Evolutionary conservation across 2,797 vertebrate species (phyloP).

Genomic region (Aphelocoma californica): DNA sequence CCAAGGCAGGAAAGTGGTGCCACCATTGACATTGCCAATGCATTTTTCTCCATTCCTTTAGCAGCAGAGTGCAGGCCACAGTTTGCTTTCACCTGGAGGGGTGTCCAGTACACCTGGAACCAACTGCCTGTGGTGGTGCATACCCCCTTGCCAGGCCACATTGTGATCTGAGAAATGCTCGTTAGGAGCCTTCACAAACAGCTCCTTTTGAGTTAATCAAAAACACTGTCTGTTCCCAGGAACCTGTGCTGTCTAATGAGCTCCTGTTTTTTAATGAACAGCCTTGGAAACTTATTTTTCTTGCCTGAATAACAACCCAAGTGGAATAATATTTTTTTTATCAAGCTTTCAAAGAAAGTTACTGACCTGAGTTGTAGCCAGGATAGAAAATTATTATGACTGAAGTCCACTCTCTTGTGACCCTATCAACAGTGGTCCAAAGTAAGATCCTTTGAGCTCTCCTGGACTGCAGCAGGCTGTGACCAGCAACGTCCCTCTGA

Average conservation of each 20-base stretch:
- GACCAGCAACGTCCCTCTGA: too few species aligned
- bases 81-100: neutral
- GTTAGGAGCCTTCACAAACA: neutral
- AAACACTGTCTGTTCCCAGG: neutral
- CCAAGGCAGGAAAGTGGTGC: neutral
- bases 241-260: neutral
- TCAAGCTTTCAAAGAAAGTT: neutral
- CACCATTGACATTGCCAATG: neutral
- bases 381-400: neutral
- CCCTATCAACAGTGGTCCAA: neutral
- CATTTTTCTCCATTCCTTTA: neutral
- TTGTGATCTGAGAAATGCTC: neutral
- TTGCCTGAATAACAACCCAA: neutral
- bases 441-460: neutral
- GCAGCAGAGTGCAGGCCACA: neutral
- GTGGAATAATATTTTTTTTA: neutral
- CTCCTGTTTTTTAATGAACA: neutral
- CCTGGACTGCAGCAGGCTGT: neutral
- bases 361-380: neutral
- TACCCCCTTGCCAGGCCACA: neutral
- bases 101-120: neutral
- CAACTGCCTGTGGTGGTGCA: neutral
- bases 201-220: neutral
- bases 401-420: neutral
- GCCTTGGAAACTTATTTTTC: neutral